Percentiles rank a stretch among this genome's conserved stretches.
Conservation (phyloP, 2,113 vertebrate genomes). For the Sebastes schlegelii region DNA sequence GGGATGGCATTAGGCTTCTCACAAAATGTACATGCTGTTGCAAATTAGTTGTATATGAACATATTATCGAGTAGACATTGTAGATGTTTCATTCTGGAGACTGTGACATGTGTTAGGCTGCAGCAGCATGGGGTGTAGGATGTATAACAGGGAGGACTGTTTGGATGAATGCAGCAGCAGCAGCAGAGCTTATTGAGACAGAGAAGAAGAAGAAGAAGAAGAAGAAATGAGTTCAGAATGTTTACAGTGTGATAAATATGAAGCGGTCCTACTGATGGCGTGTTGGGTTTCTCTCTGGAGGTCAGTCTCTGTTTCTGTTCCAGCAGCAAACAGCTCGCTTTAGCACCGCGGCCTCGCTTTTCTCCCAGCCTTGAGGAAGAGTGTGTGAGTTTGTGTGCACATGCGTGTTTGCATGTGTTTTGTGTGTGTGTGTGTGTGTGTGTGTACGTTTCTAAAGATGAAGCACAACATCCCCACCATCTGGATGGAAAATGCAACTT, state of each 20-base stretch:
- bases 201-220: not conserved
- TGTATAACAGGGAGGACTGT: not conserved
- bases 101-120: not conserved
- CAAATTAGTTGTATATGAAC: not conserved
- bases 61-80: not conserved
- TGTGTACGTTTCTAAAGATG: not conserved
- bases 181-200: not conserved
- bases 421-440: constrained; percentile 6
- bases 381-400: not conserved
- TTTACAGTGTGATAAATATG: not conserved
- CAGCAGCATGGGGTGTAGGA: not conserved
- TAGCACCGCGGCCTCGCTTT: not conserved
- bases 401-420: not conserved
- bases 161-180: not conserved
- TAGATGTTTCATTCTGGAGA: no score
- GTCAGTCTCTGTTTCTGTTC: not conserved
- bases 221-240: not conserved
- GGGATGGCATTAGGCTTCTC: not conserved
- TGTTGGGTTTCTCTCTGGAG: not conserved
- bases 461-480: constrained; percentile 57
- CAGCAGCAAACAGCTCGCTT: not conserved
- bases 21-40: not conserved
- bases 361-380: not conserved
- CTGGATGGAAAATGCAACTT: constrained; percentile 28
- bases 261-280: not conserved